Percentiles rank a stretch among this genome's conserved stretches.
phyloP scores from a whole-genome alignment of 2,888 invertebrate species.

The Acleris cristana region DNA sequence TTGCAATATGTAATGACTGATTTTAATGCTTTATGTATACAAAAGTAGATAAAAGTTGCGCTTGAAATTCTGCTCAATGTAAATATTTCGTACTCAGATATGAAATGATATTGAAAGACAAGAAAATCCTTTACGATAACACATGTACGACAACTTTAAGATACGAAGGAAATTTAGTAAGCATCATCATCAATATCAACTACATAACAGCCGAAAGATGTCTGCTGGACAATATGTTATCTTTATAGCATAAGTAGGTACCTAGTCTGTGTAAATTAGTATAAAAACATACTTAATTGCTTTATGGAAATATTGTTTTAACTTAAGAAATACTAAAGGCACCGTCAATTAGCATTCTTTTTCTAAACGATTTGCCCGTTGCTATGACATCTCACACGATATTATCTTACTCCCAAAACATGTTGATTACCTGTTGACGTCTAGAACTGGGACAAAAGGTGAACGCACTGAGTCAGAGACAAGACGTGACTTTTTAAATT shows the following conservation, averaged over 20 bases:
- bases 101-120: not conserved
- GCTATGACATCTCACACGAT: conserved; percentile 23
- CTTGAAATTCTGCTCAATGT: not conserved
- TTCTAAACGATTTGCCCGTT: conserved; percentile 6
- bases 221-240: too few relatives aligned
- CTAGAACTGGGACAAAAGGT: conserved; percentile 50
- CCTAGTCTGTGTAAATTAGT: too few relatives aligned
- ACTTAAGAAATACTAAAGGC: not conserved
- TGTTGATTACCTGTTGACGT: conserved; percentile 48
- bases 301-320: too few relatives aligned
- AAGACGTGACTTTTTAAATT: conserved; percentile 30
- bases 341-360: not conserved
- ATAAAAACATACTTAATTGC: too few relatives aligned
- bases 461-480: conserved; percentile 44
- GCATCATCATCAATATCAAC: too few relatives aligned
- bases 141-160: not conserved
- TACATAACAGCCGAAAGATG: too few relatives aligned
- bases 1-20: too few relatives aligned
- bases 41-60: too few relatives aligned
- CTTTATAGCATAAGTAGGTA: too few relatives aligned
- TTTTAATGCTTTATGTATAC: too few relatives aligned
- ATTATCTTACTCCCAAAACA: conserved; percentile 39
- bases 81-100: not conserved
- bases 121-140: not conserved
- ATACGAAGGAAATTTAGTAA: not conserved